These are phyloP conservation scores for Carapus acus DNA, from an alignment of 2,797 vertebrate genomes.

Conservation along the genomic window DNA sequence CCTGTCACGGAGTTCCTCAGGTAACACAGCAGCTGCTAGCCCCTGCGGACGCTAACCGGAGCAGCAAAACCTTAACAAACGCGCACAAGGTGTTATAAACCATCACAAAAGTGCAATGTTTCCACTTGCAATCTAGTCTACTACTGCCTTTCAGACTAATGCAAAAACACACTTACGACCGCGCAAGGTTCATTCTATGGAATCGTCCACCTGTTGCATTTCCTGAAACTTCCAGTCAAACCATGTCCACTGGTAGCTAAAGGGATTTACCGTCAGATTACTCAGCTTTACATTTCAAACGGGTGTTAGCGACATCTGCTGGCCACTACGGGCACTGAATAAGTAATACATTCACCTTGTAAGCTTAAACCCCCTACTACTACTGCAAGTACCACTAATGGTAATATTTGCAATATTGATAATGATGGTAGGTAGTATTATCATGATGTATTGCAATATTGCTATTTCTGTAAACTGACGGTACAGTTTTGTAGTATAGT, in stretches of 20 bases:
- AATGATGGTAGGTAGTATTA: too few species aligned
- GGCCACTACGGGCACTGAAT: conserved; percentile 10
- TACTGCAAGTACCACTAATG: too few species aligned
- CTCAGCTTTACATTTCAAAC: conserved; percentile 8
- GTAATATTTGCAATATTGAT: too few species aligned
- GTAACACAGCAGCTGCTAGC: conserved; percentile 42
- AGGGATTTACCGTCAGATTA: conserved; percentile 61
- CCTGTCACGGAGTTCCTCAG: conserved; percentile 30
- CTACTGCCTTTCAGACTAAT: not conserved
- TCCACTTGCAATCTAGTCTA: not conserved
- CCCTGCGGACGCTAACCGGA: conserved; percentile 43
- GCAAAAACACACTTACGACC: conserved; percentile 17
- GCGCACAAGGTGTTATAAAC: not conserved
- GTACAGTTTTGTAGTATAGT: too few species aligned
- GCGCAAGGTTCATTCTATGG: conserved; percentile 26
- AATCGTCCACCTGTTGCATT: conserved; percentile 70
- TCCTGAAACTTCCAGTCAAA: conserved; percentile 64
- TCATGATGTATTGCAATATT: too few species aligned
- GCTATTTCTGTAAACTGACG: too few species aligned
- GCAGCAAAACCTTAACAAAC: conserved; percentile 24
- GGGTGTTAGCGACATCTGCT: conserved; percentile 19
- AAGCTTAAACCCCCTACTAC: too few species aligned
- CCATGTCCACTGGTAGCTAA: conserved; percentile 52
- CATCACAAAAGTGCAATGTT: not conserved
- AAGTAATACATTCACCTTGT: not conserved